Base-by-base conservation (phyloP, 2,888 invertebrate species). In the Pachydiplax longipennis region DNA sequence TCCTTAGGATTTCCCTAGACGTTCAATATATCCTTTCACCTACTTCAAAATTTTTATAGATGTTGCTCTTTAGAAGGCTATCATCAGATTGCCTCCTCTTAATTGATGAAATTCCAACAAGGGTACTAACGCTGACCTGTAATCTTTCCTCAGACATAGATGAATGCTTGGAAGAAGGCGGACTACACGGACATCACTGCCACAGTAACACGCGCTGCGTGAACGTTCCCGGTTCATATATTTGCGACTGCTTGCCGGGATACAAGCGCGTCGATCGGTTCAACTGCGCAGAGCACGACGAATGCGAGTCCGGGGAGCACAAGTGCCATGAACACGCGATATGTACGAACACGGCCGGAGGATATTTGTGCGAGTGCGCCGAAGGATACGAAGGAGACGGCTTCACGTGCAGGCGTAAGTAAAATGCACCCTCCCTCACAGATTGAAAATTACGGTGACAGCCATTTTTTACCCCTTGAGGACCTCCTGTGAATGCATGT, bases 181-280 rank as follows among this genome's bases (percentile, higher is more conserved):
- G 96, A 25, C 95, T 96, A 90, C 96, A 96, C 93, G 97, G 98
- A 35, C 97, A 98, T 94, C 97, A 98, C 94, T 98, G 98, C 94
- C 96, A 97, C 94, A 96, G 96, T 92, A 97, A 98, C 95, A 97
- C 98, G 91, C 95, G 95, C 92, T 98, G 98, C 94, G 96, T 97
- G 92, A 98, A 98, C 94, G 96, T 96, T 81, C 95, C 96, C 91
- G 98, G 98, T 91, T 96, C 97, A 92, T 98, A 98, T 94, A 95
- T 96, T 92, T 98, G 98, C 94, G 96, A 97, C 94, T 98, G 98
- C 94, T 95, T 97, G 92, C 95, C 96, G 37, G 98, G 98, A 10
- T 97, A 97, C 94, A 95, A 96, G 91, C 95, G 97, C 92, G 94
- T 96, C 92, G 97, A 97, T 94, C 92, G 93, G 91, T 97, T 96